Percentiles rank a stretch among this genome's conserved stretches.
phyloP scores from a whole-genome alignment of 2,113 vertebrate genomes.

The Ageneiosus marmoratus region DNA sequence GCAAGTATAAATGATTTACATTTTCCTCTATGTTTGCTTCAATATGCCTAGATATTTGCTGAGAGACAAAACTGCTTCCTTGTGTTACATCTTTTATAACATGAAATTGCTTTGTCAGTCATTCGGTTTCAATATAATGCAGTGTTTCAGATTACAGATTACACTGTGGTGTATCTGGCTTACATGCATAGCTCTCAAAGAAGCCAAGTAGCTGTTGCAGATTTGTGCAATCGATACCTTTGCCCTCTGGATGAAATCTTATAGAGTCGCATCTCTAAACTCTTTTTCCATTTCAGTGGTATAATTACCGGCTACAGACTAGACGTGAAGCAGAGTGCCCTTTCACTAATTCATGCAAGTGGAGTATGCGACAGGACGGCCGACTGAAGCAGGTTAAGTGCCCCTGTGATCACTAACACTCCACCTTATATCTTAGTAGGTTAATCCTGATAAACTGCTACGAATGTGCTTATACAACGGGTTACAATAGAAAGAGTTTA shows the following conservation, averaged over 20 bases:
- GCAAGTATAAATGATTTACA: neutral
- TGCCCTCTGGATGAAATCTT: slow-evolving; percentile 57
- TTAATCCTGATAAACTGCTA: slow-evolving; percentile 24
- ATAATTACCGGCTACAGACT: slow-evolving; percentile 64
- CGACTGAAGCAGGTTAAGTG: slow-evolving; percentile 62
- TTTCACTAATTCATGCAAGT: slow-evolving; percentile 70
- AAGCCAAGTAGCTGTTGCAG: slow-evolving; percentile 4
- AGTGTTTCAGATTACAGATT: slow-evolving; percentile 11
- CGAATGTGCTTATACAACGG: neutral
- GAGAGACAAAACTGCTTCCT: neutral
- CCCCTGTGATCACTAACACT: slow-evolving; percentile 36
- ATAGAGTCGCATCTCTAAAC: slow-evolving; percentile 48
- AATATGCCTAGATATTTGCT: neutral
- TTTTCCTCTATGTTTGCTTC: neutral
- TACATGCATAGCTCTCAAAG: neutral
- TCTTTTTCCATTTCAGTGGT: slow-evolving; percentile 44
- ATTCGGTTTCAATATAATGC: neutral
- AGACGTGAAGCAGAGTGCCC: slow-evolving; percentile 47
- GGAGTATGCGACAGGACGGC: slow-evolving; percentile 39
- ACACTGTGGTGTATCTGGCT: neutral
- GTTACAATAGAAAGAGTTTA: neutral
- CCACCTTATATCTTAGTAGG: neutral
- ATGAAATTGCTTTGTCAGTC: neutral
- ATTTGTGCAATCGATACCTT: slow-evolving; percentile 20
- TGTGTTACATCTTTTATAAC: neutral